A percentile compares a stretch with the other conserved stretches of the same genome.
phyloP scores from a whole-genome alignment of 1,140 invertebrate genomes.

The Euura saliciscinereae region DNA sequence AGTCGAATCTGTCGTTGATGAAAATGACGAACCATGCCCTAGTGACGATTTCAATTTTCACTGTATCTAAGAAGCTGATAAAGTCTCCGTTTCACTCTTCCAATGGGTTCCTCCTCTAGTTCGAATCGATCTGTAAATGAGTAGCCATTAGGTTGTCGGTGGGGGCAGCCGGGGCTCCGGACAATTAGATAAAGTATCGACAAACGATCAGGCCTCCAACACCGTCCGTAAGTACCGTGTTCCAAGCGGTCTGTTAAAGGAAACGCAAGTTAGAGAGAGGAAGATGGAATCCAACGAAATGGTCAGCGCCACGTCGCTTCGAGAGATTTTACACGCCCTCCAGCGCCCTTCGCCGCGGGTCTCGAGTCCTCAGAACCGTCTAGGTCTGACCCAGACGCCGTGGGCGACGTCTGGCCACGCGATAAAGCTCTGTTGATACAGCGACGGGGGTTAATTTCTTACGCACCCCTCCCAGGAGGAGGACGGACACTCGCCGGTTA shows the following conservation, averaged over 20 bases:
- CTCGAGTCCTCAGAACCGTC: not conserved
- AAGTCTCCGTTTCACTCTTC: too few species aligned
- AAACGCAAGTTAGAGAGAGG: not conserved
- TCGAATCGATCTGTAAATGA: not conserved
- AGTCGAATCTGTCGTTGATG: too few species aligned
- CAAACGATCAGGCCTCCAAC: constrained; percentile 1
- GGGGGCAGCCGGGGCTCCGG: not conserved
- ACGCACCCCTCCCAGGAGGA: not conserved
- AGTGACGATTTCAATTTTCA: too few species aligned
- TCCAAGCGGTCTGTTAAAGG: not conserved
- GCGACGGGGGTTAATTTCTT: not conserved
- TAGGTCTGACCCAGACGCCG: not conserved
- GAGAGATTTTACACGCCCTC: not conserved
- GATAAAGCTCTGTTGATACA: not conserved
- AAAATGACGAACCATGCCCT: too few species aligned
- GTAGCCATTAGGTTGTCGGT: not conserved
- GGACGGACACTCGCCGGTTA: not conserved
- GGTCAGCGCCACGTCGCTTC: not conserved
- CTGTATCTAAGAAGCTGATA: too few species aligned
- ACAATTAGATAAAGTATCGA: constrained; percentile 5
- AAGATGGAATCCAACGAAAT: not conserved
- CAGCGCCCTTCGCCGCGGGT: not conserved
- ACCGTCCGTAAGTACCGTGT: not conserved
- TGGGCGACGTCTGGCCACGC: not conserved
- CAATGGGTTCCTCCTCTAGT: too few species aligned